Base-by-base conservation (phyloP, 2,888 invertebrate genomes). In the Agrenia bidenticulata region DNA sequence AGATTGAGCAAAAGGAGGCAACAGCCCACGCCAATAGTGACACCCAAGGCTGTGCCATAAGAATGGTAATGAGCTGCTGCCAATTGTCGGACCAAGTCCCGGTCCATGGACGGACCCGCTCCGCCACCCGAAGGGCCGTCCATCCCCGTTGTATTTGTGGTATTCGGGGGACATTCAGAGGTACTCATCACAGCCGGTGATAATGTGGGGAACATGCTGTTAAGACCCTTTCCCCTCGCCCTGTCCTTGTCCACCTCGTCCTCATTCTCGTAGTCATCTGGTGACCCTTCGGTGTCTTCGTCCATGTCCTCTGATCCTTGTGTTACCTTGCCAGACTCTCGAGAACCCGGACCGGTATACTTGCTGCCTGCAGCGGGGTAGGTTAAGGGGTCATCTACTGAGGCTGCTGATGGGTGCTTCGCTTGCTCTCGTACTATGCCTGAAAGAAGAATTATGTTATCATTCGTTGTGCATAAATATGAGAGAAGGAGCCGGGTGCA, bases 31-130 rank as follows among this genome's bases (percentile, higher is more conserved):
- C 93, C 93, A 75, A 94, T 93, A 24, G 93, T 93, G 27, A 93
- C 90, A 7, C 92, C 89, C 19, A 94, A 82, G 0, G 93, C 93
- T 0, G 92, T 92, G 5, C 92, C 91, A 79, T 93, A 92, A 66
- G 90, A 92, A 79, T 92, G 92, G 78, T 91, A 91, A 77, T 92
- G 91, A 70, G 77, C 77, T 84, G 85, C 77, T 84, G 84, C 51
- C 83, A 81, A 0, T 84, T 84, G 7, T 84, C 84, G 49, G 84
- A 74, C 76, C 37, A 74, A 60, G 58, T 74, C 70, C 56, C 70
- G 54, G 64, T 70, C 73, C 54, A 55, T 61, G 45, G 61, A 45
- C 56, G 69, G 63, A 60, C 66, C 64, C 58, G 62, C 63, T 32
- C 66, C 66, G 21, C 57, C 53, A 23, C 49, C 42, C 9, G 63